A percentile compares a stretch with the other conserved stretches of the same genome.
Conservation (phyloP, 2,797 vertebrate genomes). For the Spheniscus humboldti region DNA sequence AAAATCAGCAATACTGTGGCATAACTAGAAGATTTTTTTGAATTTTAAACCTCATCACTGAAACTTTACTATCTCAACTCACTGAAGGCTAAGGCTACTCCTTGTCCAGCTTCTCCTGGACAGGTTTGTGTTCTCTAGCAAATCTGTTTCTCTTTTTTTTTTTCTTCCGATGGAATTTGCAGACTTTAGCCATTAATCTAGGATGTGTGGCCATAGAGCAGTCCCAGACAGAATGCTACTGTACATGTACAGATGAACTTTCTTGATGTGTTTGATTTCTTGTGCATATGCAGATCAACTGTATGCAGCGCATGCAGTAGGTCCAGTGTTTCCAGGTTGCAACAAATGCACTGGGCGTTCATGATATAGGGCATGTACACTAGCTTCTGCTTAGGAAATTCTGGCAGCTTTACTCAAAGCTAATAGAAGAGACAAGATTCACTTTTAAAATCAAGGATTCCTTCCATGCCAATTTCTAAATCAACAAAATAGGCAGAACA, state of each 20-base stretch:
- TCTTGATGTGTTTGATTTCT: background rate
- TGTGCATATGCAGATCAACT: background rate
- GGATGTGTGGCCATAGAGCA: background rate
- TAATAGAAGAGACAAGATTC: background rate
- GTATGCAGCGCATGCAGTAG: background rate
- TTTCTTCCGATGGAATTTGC: background rate
- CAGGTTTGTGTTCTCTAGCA: background rate
- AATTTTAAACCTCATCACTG: background rate
- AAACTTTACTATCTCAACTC: background rate
- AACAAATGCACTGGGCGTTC: background rate
- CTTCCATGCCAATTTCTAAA: background rate
- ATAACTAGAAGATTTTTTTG: background rate
- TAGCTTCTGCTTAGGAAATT: background rate
- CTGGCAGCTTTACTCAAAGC: conserved; percentile 1
- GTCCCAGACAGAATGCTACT: background rate
- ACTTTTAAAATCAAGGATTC: background rate
- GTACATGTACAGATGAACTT: background rate
- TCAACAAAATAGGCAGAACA: background rate
- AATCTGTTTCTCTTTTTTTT: background rate
- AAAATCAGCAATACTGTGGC: background rate
- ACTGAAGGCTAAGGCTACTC: background rate
- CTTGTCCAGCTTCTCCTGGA: background rate
- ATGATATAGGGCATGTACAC: background rate
- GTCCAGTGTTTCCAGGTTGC: background rate
- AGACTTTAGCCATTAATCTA: background rate